Evolutionary conservation across 1,140 invertebrate genomes (phyloP), one percentile per base, ranked within the genome.

Genomic region (Mactra quadrangularis): DNA sequence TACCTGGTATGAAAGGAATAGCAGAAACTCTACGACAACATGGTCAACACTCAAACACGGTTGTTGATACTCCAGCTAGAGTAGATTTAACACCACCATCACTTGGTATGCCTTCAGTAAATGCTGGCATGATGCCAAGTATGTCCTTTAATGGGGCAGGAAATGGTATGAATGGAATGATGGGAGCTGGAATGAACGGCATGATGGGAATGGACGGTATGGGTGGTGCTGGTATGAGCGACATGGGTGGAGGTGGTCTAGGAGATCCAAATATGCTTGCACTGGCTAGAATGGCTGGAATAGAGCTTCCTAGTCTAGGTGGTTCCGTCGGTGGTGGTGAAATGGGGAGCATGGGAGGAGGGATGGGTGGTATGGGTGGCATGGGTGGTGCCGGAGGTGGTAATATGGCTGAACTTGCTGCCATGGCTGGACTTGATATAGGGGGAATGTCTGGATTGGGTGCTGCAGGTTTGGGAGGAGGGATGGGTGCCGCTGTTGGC

Each of bases 251-350:
- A 38, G 55, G 53, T 22, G 9, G 6, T 17, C 25, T 13, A 31
- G 27, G 25, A 64, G 29, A 13, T 31, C 15, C 15, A 25, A 31
- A 38, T 64, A 35, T n/a, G 33, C 9, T 22, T 15, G 6, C 15
- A 59, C 31, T 31, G 13, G 38, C 38, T 41, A 15, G 6, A 41
- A 41, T 41, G 13, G 55, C 25, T 31, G 55, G 25, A 4, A 25
- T 59, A 59, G 60, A 35, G 33, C 7, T n/a, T 33, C 60, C 60
- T 9, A n/a, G n/a, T n/a, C n/a, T n/a, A n/a, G 33, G 60, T 17
- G 60, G 60, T 2, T 17, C 9, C 17, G 35, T 25, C 33, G 60
- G 60, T 9, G n/a, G n/a, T n/a, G n/a, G n/a, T n/a, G n/a, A n/a
- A n/a, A n/a, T n/a, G n/a, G n/a, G n/a, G n/a, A n/a, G n/a, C n/a